phyloP scores from a whole-genome alignment of 2,797 vertebrate genomes.

The Microhierax caerulescens region DNA sequence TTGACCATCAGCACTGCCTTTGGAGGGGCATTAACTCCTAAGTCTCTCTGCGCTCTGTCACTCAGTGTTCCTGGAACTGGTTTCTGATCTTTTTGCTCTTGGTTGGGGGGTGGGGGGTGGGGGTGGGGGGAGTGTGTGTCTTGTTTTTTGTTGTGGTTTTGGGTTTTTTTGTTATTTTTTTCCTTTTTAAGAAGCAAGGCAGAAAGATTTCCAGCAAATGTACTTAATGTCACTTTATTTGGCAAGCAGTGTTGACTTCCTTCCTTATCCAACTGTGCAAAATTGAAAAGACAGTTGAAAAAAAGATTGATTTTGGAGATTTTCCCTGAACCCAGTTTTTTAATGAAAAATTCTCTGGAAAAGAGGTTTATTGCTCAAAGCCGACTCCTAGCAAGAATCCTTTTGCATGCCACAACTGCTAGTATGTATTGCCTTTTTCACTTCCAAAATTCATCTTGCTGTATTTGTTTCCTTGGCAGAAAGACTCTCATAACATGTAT shows the following conservation, averaged over 20 bases:
- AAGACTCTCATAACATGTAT: not conserved
- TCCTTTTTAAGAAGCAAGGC: not conserved
- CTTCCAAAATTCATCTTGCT: not conserved
- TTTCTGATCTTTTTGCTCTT: not conserved
- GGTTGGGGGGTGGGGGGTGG: not conserved
- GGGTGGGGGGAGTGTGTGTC: too few species aligned
- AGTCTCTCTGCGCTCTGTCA: not conserved
- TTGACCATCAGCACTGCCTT: not conserved
- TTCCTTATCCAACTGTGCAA: constrained; percentile 22
- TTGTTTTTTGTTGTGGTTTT: not conserved
- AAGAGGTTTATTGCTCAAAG: constrained; percentile 47
- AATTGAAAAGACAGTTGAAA: constrained; percentile 31
- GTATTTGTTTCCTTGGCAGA: not conserved
- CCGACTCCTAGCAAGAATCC: not conserved
- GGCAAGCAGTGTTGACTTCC: not conserved
- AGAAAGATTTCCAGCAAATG: constrained; percentile 17
- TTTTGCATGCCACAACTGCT: not conserved
- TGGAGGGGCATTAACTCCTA: not conserved
- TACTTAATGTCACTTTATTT: constrained; percentile 29
- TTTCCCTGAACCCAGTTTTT: constrained; percentile 11
- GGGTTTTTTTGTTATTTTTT: too few species aligned
- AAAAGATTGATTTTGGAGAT: not conserved
- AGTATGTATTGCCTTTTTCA: not conserved
- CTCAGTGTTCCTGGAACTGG: not conserved
- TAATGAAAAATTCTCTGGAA: constrained; percentile 36